A percentile compares a stretch with the other conserved stretches of the same genome.
These are phyloP conservation scores for Antheraea assamensis DNA, from an alignment of 2,888 invertebrate genomes.

Conservation along the genomic window DNA sequence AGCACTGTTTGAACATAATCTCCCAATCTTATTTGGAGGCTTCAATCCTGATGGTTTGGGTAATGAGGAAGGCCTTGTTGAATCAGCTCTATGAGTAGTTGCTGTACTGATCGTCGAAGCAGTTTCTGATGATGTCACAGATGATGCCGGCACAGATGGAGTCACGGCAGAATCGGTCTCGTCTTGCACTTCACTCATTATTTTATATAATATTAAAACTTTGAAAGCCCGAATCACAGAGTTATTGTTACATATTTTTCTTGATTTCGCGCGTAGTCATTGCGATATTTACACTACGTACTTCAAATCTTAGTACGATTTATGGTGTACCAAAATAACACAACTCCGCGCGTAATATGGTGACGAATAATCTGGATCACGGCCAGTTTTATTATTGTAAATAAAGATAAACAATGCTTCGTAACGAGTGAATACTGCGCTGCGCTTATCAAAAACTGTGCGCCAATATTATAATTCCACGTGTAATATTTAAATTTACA, in stretches of 20 bases:
- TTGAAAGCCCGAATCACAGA: slow-evolving; percentile 35
- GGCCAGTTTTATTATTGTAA: slow-evolving; percentile 70
- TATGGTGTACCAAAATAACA: slow-evolving; percentile 71
- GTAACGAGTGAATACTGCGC: slow-evolving; percentile 25
- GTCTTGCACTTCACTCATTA: slow-evolving; percentile 72
- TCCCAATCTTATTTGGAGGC: slow-evolving; percentile 85
- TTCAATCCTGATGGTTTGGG: slow-evolving; percentile 84
- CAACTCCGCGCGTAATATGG: slow-evolving; percentile 78
- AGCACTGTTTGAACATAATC: slow-evolving; percentile 83
- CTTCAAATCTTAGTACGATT: slow-evolving; percentile 60
- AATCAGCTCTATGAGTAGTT: slow-evolving; percentile 52
- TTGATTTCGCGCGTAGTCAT: slow-evolving; percentile 45
- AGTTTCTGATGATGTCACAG: slow-evolving; percentile 63
- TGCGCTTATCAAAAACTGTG: slow-evolving; percentile 21
- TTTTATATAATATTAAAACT: slow-evolving; percentile 32
- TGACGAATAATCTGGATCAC: slow-evolving; percentile 78
- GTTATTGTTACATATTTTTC: slow-evolving; percentile 40
- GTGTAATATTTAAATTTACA: slow-evolving; percentile 19
- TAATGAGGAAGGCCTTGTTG: slow-evolving; percentile 63
- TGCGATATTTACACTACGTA: slow-evolving; percentile 51
- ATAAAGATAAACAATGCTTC: slow-evolving; percentile 48
- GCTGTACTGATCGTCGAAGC: slow-evolving; percentile 60
- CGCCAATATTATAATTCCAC: slow-evolving; percentile 26
- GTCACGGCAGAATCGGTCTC: slow-evolving; percentile 42
- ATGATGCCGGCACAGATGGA: slow-evolving; percentile 52